phyloP scores from a whole-genome alignment of 2,888 invertebrate species.

The Dolomedes plantarius region DNA sequence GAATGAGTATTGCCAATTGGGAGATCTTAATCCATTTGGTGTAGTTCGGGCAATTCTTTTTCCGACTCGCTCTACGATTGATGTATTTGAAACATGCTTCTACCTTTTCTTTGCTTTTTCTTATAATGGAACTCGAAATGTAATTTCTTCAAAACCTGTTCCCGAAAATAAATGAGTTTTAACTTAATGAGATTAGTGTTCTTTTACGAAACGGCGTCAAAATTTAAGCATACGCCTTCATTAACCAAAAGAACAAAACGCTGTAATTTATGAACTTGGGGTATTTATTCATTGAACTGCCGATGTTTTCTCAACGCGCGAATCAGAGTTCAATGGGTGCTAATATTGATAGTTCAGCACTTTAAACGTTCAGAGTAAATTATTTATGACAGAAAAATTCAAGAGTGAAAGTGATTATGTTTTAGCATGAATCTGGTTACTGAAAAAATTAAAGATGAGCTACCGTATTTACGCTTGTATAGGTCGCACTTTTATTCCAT shows the following conservation, averaged over 20 bases:
- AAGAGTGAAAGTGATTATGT: too few species aligned
- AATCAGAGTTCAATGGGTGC: not conserved
- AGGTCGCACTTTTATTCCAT: too few species aligned
- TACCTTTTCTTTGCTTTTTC: not conserved
- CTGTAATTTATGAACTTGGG: not conserved
- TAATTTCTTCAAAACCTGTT: slow-evolving; percentile 4
- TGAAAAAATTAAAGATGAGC: too few species aligned
- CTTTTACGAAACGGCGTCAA: slow-evolving; percentile 11
- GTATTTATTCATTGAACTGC: not conserved
- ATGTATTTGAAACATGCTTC: slow-evolving; percentile 13
- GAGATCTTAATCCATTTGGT: slow-evolving; percentile 7
- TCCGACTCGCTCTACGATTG: not conserved
- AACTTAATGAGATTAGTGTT: slow-evolving; percentile 33
- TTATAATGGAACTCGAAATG: slow-evolving; percentile 1
- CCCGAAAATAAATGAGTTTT: slow-evolving; percentile 10
- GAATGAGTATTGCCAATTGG: not conserved
- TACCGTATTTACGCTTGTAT: too few species aligned
- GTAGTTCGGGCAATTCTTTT: not conserved
- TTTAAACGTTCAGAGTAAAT: too few species aligned
- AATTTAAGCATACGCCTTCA: slow-evolving; percentile 19
- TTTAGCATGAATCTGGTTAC: too few species aligned
- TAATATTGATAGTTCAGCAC: not conserved
- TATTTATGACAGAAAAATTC: too few species aligned
- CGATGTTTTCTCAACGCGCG: not conserved
- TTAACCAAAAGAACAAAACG: slow-evolving; percentile 7